phyloP scores from a whole-genome alignment of 2,888 invertebrate genomes.

The Melieria crassipennis region DNA sequence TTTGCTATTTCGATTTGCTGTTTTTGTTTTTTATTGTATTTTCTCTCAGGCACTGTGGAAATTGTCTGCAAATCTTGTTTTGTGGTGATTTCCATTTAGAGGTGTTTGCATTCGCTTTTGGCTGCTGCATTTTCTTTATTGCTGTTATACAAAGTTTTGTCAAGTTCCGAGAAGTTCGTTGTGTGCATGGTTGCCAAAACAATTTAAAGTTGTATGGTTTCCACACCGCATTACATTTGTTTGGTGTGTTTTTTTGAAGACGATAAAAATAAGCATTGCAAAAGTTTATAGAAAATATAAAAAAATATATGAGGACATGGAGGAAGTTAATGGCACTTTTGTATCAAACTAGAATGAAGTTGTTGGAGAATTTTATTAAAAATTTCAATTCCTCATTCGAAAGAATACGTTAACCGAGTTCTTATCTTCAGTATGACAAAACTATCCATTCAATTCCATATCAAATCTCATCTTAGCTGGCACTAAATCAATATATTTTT shows the following conservation, averaged over 20 bases:
- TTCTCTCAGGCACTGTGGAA: slow-evolving; percentile 14
- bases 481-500: too few relatives aligned
- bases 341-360: too few relatives aligned
- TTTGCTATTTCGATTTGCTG: neutral
- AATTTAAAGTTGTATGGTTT: neutral
- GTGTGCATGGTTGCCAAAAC: slow-evolving; percentile 8
- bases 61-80: slow-evolving; percentile 15
- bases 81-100: slow-evolving; percentile 16
- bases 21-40: neutral
- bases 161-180: neutral
- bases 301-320: too few relatives aligned
- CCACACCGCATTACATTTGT: neutral
- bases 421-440: too few relatives aligned
- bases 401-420: too few relatives aligned
- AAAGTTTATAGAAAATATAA: too few relatives aligned
- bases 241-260: neutral
- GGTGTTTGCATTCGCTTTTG: slow-evolving; percentile 11
- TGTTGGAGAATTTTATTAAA: too few relatives aligned
- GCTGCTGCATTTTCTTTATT: slow-evolving; percentile 5
- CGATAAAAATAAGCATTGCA: too few relatives aligned
- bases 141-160: neutral
- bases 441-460: too few relatives aligned
- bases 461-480: too few relatives aligned
- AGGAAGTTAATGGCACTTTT: too few relatives aligned
- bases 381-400: too few relatives aligned